These are phyloP conservation scores for Sebastes elongatus DNA, from an alignment of 2,797 vertebrate species.

Conservation along the genomic window DNA sequence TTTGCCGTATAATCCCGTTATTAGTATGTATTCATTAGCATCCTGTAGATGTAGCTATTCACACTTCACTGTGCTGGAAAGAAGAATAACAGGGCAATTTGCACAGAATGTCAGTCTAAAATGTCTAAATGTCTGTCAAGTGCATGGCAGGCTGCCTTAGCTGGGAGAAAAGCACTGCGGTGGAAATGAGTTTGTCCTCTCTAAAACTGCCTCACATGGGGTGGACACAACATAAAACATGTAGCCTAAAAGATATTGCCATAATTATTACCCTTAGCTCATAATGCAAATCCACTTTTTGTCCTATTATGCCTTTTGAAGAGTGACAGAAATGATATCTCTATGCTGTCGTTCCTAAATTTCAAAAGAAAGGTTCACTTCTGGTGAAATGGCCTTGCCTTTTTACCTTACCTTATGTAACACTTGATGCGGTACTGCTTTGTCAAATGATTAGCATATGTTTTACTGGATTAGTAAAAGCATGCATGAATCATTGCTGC, in stretches of 20 bases:
- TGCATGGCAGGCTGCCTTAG: conserved; percentile 25
- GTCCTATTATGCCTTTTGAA: neutral
- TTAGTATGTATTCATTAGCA: neutral
- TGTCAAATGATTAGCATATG: conserved; percentile 56
- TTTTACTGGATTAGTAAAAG: conserved; percentile 50
- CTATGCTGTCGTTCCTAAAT: neutral
- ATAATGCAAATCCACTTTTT: neutral
- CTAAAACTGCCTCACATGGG: conserved; percentile 1
- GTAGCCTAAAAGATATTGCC: neutral
- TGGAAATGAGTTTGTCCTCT: conserved; percentile 25
- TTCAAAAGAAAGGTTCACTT: neutral
- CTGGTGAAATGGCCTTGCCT: neutral
- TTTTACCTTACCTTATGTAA: conserved; percentile 4
- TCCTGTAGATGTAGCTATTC: neutral
- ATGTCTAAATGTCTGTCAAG: conserved; percentile 14
- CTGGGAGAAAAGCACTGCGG: conserved; percentile 26
- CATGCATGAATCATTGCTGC: conserved; percentile 46
- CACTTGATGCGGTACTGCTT: neutral
- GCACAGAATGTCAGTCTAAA: conserved; percentile 15
- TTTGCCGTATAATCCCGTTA: neutral
- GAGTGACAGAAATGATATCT: neutral
- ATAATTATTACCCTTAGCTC: neutral
- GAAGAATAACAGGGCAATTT: conserved; percentile 40
- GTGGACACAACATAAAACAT: neutral
- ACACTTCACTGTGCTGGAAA: conserved; percentile 40